phyloP scores from a whole-genome alignment of 2,888 invertebrate genomes.

The Petrolisthes manimaculis region DNA sequence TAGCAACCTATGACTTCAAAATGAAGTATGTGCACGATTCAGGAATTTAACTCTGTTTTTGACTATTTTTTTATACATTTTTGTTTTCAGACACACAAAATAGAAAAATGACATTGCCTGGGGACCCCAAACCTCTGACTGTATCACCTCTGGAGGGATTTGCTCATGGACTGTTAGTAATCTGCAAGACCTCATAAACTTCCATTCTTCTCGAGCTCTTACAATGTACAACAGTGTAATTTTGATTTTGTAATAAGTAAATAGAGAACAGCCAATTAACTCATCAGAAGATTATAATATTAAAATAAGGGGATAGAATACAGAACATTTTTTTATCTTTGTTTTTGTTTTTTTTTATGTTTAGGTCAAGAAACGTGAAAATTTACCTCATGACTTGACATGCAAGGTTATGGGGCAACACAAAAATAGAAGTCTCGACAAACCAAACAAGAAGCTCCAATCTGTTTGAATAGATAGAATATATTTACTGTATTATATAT shows the following conservation, averaged over 20 bases:
- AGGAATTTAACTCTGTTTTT: not conserved
- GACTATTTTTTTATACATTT: too few relatives aligned
- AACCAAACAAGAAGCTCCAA: constrained; percentile 36
- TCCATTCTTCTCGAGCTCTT: constrained; percentile 32
- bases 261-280: constrained; percentile 27
- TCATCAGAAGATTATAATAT: constrained; percentile 18
- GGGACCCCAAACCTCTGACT: constrained; percentile 55
- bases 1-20: constrained; percentile 1
- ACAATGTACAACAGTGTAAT: constrained; percentile 29
- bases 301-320: not conserved
- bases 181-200: constrained; percentile 40
- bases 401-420: not conserved
- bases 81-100: not conserved
- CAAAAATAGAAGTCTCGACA: not conserved
- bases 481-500: constrained; percentile 3
- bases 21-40: constrained; percentile 23
- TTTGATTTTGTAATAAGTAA: constrained; percentile 31
- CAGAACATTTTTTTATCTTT: not conserved
- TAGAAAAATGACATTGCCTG: constrained; percentile 31
- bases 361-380: not conserved
- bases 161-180: constrained; percentile 53
- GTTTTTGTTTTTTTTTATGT: too few relatives aligned
- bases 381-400: constrained; percentile 2
- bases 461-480: not conserved
- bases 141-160: constrained; percentile 55